A percentile compares a stretch with the other conserved stretches of the same genome.
These are phyloP conservation scores for Semicossyphus pulcher DNA, from an alignment of 2,113 vertebrate genomes.

Conservation along the genomic window DNA sequence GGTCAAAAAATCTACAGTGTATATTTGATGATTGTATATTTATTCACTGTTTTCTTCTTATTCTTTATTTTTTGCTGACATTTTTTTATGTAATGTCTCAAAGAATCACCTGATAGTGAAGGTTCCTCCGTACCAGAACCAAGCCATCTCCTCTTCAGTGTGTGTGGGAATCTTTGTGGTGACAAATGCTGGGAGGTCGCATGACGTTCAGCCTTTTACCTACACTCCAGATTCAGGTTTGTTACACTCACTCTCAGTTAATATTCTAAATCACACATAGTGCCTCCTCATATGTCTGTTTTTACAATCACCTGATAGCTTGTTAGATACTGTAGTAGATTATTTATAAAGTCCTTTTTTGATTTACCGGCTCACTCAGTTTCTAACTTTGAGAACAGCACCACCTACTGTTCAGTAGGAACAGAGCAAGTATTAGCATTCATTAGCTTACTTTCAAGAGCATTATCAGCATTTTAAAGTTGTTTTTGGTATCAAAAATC, in stretches of 20 bases:
- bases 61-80: background rate
- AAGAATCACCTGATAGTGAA: slow-evolving; percentile 99
- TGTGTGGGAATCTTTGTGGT: slow-evolving; percentile 95
- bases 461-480: too few relatives aligned
- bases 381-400: slow-evolving; percentile 10
- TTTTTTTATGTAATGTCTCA: slow-evolving; percentile 17
- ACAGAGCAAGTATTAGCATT: background rate
- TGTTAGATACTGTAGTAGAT: background rate
- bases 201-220: slow-evolving; percentile 95
- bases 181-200: slow-evolving; percentile 96
- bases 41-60: too few relatives aligned
- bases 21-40: background rate
- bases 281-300: background rate
- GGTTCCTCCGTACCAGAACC: slow-evolving; percentile 95
- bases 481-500: too few relatives aligned
- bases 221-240: slow-evolving; percentile 96
- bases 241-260: slow-evolving; percentile 43
- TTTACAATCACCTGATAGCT: background rate
- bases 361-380: background rate
- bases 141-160: slow-evolving; percentile 88
- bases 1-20: background rate
- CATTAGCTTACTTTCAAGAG: background rate
- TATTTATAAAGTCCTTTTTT: background rate
- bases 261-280: background rate
- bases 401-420: slow-evolving; percentile 19